Percentiles rank a stretch among this genome's conserved stretches.
phyloP scores from a whole-genome alignment of 2,888 invertebrate genomes.

The Lymantria monacha region DNA sequence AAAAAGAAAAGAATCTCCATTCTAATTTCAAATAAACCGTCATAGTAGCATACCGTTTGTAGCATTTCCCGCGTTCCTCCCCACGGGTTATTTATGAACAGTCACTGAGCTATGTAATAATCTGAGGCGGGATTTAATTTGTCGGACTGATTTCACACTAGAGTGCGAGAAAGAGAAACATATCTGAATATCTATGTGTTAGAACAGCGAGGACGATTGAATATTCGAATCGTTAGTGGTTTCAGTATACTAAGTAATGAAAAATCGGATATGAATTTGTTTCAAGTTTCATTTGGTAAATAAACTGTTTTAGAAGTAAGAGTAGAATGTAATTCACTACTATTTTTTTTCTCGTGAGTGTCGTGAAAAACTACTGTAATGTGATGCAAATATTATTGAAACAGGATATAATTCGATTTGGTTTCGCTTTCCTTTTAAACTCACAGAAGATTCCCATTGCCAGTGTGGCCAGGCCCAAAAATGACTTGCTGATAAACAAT shows the following conservation, averaged over 20 bases:
- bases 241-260: slow-evolving; percentile 57
- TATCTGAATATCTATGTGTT: slow-evolving; percentile 17
- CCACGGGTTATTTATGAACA: slow-evolving; percentile 85
- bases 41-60: slow-evolving; percentile 39
- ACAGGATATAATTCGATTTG: no score
- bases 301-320: slow-evolving; percentile 17
- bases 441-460: no score
- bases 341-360: background rate
- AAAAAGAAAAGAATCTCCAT: slow-evolving; percentile 31
- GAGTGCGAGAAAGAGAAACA: slow-evolving; percentile 46
- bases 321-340: background rate
- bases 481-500: no score
- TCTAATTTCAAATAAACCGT: slow-evolving; percentile 37
- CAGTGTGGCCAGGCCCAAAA: no score
- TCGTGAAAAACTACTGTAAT: background rate
- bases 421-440: no score
- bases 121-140: slow-evolving; percentile 88
- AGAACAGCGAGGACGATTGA: slow-evolving; percentile 35
- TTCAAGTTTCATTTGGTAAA: slow-evolving; percentile 42
- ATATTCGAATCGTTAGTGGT: slow-evolving; percentile 64
- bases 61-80: slow-evolving; percentile 51
- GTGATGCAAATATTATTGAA: no score
- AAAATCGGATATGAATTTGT: slow-evolving; percentile 59
- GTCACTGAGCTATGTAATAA: slow-evolving; percentile 88
- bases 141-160: slow-evolving; percentile 87